Conservation (phyloP, 2,888 invertebrate species). For the Pyrgus malvae region DNA sequence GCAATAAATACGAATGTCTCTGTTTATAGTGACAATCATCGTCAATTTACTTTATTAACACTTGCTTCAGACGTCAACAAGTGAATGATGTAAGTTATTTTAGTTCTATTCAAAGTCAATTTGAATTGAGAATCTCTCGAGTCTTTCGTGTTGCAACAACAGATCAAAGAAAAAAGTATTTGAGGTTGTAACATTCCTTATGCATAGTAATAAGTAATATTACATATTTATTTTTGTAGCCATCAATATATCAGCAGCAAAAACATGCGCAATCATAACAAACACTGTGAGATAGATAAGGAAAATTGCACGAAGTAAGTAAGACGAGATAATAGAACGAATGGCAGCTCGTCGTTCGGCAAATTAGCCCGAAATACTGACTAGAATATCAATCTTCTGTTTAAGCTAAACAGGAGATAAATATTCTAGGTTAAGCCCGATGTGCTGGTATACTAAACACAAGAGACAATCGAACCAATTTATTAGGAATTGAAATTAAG, state of each 20-base stretch:
- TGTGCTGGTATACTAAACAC: no score
- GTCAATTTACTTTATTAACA: not conserved
- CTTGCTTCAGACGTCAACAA: not conserved
- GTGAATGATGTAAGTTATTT: not conserved
- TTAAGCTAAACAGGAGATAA: no score
- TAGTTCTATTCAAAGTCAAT: not conserved
- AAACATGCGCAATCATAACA: not conserved
- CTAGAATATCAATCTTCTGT: not conserved
- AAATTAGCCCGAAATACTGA: not conserved
- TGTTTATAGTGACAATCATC: no score
- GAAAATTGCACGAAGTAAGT: not conserved
- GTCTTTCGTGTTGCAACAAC: not conserved
- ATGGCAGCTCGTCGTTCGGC: not conserved
- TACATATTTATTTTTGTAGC: not conserved
- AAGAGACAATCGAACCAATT: no score
- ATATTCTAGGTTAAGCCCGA: no score
- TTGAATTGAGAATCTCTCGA: not conserved
- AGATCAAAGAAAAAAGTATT: no score
- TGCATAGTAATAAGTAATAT: not conserved
- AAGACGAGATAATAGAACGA: not conserved
- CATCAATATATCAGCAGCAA: not conserved
- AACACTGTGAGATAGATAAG: slow-evolving; percentile 1
- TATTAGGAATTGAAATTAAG: no score
- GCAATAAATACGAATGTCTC: no score
- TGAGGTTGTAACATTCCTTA: no score